Evolutionary conservation across 2,797 vertebrate genomes (phyloP).

Genomic region (Gymnoscopelus braueri): DNA sequence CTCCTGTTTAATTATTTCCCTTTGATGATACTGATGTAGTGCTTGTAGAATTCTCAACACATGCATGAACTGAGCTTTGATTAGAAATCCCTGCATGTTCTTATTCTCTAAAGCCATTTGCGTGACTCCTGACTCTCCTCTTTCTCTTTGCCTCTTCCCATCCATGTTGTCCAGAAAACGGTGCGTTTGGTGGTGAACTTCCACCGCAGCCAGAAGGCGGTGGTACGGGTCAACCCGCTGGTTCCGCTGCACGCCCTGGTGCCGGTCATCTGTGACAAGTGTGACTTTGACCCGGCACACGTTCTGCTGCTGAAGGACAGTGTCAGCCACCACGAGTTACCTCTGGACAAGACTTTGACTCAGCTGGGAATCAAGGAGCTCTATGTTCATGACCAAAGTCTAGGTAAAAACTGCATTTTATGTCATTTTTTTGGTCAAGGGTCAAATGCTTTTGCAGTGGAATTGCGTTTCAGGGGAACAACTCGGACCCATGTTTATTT

Average conservation of each 20-base stretch:
- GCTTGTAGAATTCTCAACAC: no score
- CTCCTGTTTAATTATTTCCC: neutral
- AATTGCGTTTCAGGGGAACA: no score
- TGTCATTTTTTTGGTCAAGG: no score
- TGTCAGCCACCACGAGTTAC: slow-evolving; percentile 87
- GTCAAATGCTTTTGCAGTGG: no score
- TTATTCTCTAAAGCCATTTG: neutral
- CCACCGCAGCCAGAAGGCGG: slow-evolving; percentile 91
- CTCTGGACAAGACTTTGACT: slow-evolving; percentile 87
- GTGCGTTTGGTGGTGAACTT: slow-evolving; percentile 95
- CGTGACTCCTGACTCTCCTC: neutral
- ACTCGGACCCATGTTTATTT: no score
- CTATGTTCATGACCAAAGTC: slow-evolving; percentile 90
- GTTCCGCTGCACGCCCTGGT: slow-evolving; percentile 86
- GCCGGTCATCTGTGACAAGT: slow-evolving; percentile 93
- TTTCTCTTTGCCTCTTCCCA: slow-evolving; percentile 22
- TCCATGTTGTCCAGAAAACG: slow-evolving; percentile 84
- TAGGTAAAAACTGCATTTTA: slow-evolving; percentile 79
- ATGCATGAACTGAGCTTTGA: no score
- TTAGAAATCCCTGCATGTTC: no score
- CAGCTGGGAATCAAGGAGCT: slow-evolving; percentile 93
- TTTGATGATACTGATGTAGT: no score
- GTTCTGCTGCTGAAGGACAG: slow-evolving; percentile 88
- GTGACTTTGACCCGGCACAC: slow-evolving; percentile 89
- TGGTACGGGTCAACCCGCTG: slow-evolving; percentile 92